A percentile compares a stretch with the other conserved stretches of the same genome.
These are phyloP conservation scores for Dynastes hyllus DNA, from an alignment of 2,888 invertebrate species.

Conservation along the genomic window DNA sequence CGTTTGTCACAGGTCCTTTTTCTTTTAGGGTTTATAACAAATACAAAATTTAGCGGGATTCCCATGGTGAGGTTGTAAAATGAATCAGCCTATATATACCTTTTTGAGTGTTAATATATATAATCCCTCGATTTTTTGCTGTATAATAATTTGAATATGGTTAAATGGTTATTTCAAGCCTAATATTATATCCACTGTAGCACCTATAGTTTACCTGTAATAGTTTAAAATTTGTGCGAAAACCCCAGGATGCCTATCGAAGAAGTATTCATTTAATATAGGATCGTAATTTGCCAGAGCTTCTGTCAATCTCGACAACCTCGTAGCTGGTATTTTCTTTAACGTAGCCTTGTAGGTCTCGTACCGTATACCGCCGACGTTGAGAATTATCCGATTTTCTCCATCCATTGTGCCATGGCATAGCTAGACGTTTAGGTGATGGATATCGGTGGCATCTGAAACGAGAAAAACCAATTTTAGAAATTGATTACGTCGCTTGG, in stretches of 20 bases:
- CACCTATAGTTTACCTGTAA: constrained; percentile 76
- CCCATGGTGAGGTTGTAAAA: no score
- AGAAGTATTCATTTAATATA: constrained; percentile 91
- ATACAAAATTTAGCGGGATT: no score
- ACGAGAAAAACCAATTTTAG: neutral
- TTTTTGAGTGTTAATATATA: no score
- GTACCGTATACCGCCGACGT: constrained; percentile 91
- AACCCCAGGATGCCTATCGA: constrained; percentile 91
- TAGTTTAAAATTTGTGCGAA: constrained; percentile 93
- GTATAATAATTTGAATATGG: no score
- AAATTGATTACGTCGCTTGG: no score
- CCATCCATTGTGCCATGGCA: constrained; percentile 80
- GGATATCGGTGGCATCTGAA: constrained; percentile 26
- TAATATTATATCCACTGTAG: neutral
- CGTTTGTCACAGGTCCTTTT: no score
- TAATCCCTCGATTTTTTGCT: no score
- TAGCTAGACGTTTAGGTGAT: constrained; percentile 4
- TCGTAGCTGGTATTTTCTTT: constrained; percentile 92
- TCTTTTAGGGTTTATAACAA: no score
- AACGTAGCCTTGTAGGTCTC: constrained; percentile 87
- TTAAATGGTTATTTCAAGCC: no score
- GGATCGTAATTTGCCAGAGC: constrained; percentile 93
- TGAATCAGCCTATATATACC: no score
- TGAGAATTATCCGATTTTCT: constrained; percentile 94
- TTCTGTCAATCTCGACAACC: constrained; percentile 87